A percentile compares a stretch with the other conserved stretches of the same genome.
Evolutionary conservation across 1,140 invertebrate species (phyloP).

Genomic region (Zaprionus capensis): DNA sequence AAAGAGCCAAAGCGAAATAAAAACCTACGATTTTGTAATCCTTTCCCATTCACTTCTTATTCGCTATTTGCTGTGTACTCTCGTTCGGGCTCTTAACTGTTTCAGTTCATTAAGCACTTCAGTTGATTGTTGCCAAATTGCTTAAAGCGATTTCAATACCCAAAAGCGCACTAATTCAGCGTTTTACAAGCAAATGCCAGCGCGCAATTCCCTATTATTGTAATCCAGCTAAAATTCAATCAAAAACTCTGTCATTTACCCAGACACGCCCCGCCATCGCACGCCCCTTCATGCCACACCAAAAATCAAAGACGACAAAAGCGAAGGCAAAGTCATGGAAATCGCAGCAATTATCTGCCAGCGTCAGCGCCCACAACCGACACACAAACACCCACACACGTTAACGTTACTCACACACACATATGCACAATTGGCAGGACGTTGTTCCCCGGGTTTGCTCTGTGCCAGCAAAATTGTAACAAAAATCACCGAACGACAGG

Average conservation of each 20-base stretch:
- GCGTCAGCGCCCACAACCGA: slow-evolving; percentile 15
- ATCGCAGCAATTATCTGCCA: slow-evolving; percentile 73
- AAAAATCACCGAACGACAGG: slow-evolving; percentile 43
- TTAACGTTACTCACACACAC: neutral
- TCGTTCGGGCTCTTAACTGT: slow-evolving; percentile 7
- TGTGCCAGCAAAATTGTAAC: slow-evolving; percentile 45
- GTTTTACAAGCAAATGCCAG: slow-evolving; percentile 33
- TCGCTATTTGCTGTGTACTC: neutral
- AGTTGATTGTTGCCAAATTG: slow-evolving; percentile 32
- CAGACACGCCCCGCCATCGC: neutral
- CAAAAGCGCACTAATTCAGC: slow-evolving; percentile 41
- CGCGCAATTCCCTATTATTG: slow-evolving; percentile 55
- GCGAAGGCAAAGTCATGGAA: slow-evolving; percentile 61
- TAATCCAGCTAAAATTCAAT: slow-evolving; percentile 69
- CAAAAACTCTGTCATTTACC: slow-evolving; percentile 56
- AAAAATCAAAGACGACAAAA: slow-evolving; percentile 48
- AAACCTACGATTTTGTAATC: slow-evolving; percentile 7
- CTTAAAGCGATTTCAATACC: slow-evolving; percentile 35
- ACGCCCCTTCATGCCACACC: slow-evolving; percentile 1
- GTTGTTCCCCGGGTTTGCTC: slow-evolving; percentile 5
- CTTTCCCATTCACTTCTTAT: slow-evolving; percentile 5
- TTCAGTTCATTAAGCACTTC: slow-evolving; percentile 35
- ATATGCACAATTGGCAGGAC: slow-evolving; percentile 26
- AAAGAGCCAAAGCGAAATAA: slow-evolving; percentile 15
- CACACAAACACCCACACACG: slow-evolving; percentile 9